A percentile compares a stretch with the other conserved stretches of the same genome.
phyloP scores from a whole-genome alignment of 2,797 vertebrate genomes.

The Dryobates pubescens region DNA sequence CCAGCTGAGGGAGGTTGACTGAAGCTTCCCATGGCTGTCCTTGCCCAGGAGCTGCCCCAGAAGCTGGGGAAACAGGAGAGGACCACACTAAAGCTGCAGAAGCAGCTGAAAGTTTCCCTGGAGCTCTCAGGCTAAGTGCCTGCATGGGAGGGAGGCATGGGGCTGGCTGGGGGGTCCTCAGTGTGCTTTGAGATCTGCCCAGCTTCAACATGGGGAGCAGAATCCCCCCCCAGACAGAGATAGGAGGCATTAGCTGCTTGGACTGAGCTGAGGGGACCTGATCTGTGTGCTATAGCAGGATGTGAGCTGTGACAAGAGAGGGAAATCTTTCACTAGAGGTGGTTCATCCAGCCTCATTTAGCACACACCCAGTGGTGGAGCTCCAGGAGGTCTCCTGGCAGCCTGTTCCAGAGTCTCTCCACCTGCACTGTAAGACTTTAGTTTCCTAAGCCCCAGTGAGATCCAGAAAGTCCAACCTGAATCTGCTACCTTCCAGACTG shows the following conservation, averaged over 20 bases:
- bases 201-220: neutral
- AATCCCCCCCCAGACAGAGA: too few relatives aligned
- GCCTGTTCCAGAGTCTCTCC: too few relatives aligned
- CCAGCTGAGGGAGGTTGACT: neutral
- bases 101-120: slow-evolving; percentile 75
- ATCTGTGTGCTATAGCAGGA: too few relatives aligned
- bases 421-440: neutral
- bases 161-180: neutral
- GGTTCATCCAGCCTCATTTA: neutral
- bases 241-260: too few relatives aligned
- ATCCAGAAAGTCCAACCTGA: too few relatives aligned
- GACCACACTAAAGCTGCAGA: slow-evolving; percentile 75
- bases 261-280: too few relatives aligned
- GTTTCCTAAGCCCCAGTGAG: too few relatives aligned
- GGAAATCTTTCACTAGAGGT: too few relatives aligned
- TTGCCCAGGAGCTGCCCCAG: slow-evolving; percentile 73
- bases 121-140: slow-evolving; percentile 67
- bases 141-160: rapidly evolving
- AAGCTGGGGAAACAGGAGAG: slow-evolving; percentile 69
- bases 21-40: neutral
- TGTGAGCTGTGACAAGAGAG: too few relatives aligned
- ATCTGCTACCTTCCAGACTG: too few relatives aligned
- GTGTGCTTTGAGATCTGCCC: neutral
- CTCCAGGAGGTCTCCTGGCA: neutral
- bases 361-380: rapidly evolving